A percentile compares a stretch with the other conserved stretches of the same genome.
Evolutionary conservation across 1,140 invertebrate genomes (phyloP).

Genomic region (Drosophila navojoa): DNA sequence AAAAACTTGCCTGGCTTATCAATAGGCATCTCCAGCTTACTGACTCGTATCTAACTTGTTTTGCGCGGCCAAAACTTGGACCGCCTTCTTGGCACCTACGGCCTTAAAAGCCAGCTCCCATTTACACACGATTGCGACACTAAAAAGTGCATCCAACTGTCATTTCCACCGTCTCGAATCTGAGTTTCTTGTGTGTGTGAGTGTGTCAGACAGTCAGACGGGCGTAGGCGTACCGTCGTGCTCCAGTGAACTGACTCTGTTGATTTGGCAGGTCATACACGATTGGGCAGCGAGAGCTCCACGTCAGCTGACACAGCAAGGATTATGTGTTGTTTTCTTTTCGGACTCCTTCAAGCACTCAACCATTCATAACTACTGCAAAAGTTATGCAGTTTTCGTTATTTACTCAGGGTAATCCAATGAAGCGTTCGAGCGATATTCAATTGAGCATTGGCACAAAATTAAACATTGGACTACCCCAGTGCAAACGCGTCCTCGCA

Average conservation of each 20-base stretch:
- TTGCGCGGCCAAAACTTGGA: slow-evolving; percentile 30
- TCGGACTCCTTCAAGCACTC: neutral
- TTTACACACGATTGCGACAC: too few species aligned
- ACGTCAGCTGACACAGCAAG: slow-evolving; percentile 19
- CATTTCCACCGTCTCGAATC: slow-evolving; percentile 49
- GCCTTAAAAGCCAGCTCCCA: too few species aligned
- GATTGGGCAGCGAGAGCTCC: slow-evolving; percentile 28
- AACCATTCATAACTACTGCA: slow-evolving; percentile 30
- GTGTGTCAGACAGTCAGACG: neutral
- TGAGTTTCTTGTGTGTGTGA: slow-evolving; percentile 23
- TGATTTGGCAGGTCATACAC: slow-evolving; percentile 56
- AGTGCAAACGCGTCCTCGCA: slow-evolving; percentile 40
- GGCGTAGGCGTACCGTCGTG: slow-evolving; percentile 36
- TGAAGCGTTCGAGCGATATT: slow-evolving; percentile 67
- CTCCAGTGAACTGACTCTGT: slow-evolving; percentile 51
- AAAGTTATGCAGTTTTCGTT: slow-evolving; percentile 39
- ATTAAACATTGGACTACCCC: slow-evolving; percentile 61
- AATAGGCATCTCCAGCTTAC: slow-evolving; percentile 47
- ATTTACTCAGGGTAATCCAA: slow-evolving; percentile 36
- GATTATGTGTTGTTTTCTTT: slow-evolving; percentile 7
- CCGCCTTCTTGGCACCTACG: slow-evolving; percentile 34
- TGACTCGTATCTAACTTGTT: slow-evolving; percentile 26
- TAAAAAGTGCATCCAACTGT: slow-evolving; percentile 53
- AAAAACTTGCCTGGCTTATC: slow-evolving; percentile 44
- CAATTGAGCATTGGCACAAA: slow-evolving; percentile 76